phyloP scores from a whole-genome alignment of 2,113 vertebrate species.

The Marcusenius ussheri region DNA sequence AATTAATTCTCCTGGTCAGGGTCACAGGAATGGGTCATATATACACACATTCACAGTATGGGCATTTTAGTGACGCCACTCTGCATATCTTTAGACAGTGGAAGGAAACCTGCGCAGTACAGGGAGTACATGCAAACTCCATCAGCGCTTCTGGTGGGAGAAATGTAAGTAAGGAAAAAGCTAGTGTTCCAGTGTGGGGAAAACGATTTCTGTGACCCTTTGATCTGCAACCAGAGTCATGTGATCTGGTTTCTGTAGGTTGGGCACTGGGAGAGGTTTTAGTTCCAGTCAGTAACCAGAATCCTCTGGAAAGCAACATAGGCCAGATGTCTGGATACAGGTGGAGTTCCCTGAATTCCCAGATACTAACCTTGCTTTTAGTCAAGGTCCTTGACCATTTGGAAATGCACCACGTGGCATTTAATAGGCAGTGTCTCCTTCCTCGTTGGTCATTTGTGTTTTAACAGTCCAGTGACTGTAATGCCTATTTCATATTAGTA shows the following conservation, averaged over 20 bases:
- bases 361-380: neutral
- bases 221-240: neutral
- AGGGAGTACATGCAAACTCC: neutral
- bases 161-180: neutral
- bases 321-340: neutral
- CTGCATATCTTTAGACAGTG: neutral
- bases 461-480: neutral
- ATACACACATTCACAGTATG: neutral
- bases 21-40: neutral
- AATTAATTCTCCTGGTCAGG: neutral
- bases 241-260: neutral
- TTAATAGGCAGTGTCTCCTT: neutral
- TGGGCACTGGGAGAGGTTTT: neutral
- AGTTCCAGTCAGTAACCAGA: neutral
- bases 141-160: neutral
- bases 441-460: neutral
- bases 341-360: neutral
- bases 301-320: neutral
- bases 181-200: neutral
- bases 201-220: neutral
- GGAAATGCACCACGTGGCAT: neutral
- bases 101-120: neutral
- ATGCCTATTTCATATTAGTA: conserved; percentile 22
- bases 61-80: neutral
- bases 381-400: neutral